phyloP scores from a whole-genome alignment of 2,888 invertebrate genomes.

The Sicus ferrugineus region DNA sequence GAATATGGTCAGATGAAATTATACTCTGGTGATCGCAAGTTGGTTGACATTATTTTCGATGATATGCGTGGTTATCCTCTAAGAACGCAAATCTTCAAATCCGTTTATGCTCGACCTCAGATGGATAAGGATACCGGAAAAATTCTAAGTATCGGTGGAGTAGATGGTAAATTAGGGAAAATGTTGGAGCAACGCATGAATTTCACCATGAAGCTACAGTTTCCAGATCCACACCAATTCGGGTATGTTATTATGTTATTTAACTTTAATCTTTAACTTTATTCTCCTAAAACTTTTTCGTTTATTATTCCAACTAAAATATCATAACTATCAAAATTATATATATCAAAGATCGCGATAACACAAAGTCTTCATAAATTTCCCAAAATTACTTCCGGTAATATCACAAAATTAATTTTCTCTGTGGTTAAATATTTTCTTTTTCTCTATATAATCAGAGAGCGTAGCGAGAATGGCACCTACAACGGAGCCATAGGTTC shows the following conservation, averaged over 20 bases:
- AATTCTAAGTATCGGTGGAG: constrained; percentile 49
- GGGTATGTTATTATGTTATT: constrained; percentile 51
- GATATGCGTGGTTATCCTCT: constrained; percentile 62
- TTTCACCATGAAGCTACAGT: constrained; percentile 54
- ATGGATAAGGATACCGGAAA: constrained; percentile 45
- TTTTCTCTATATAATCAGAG: constrained; percentile 40
- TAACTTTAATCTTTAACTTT: background rate
- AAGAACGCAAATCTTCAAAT: constrained; percentile 60
- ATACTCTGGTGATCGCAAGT: constrained; percentile 42
- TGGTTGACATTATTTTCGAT: constrained; percentile 50
- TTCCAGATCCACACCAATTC: constrained; percentile 57
- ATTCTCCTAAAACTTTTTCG: background rate
- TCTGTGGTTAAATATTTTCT: background rate
- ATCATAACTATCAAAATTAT: background rate
- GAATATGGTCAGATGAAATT: constrained; percentile 48
- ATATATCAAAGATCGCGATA: background rate
- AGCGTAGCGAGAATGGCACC: constrained; percentile 54
- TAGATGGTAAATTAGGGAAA: constrained; percentile 56
- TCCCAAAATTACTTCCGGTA: background rate
- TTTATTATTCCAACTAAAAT: background rate
- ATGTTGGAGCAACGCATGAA: constrained; percentile 54
- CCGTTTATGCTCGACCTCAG: constrained; percentile 56
- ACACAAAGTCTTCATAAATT: background rate
- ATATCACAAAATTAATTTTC: background rate
- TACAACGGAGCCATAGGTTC: constrained; percentile 63